These are phyloP conservation scores for Cynoglossus semilaevis DNA, from an alignment of 2,113 vertebrate species.

Conservation along the genomic window DNA sequence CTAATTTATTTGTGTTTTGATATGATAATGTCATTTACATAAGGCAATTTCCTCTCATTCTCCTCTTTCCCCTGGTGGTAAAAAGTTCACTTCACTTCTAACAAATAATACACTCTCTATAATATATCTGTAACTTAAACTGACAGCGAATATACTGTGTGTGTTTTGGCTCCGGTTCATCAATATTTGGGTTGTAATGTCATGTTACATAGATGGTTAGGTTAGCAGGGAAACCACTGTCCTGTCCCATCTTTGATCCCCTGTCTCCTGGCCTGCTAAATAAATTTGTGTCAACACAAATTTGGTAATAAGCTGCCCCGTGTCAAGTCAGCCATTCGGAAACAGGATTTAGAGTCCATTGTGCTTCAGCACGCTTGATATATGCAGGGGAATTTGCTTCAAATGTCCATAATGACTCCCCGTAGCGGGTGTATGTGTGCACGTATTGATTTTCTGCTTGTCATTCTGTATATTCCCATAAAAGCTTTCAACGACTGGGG, in stretches of 20 bases:
- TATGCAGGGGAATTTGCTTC: slow-evolving; percentile 60
- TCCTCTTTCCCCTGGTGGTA: too few relatives aligned
- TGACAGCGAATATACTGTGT: slow-evolving; percentile 35
- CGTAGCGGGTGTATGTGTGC: slow-evolving; percentile 39
- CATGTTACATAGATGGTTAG: slow-evolving; percentile 63
- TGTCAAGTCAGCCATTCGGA: slow-evolving; percentile 59
- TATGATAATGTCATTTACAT: too few relatives aligned
- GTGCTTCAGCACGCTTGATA: slow-evolving; percentile 61
- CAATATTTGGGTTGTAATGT: slow-evolving; percentile 49
- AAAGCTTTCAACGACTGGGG: slow-evolving; percentile 22
- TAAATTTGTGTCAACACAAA: slow-evolving; percentile 57
- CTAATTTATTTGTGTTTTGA: too few relatives aligned
- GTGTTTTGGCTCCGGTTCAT: background rate
- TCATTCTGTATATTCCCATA: slow-evolving; percentile 32
- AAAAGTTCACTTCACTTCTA: too few relatives aligned
- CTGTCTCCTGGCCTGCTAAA: slow-evolving; percentile 40
- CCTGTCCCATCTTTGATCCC: slow-evolving; percentile 47
- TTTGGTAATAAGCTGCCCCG: slow-evolving; percentile 41
- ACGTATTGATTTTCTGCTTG: slow-evolving; percentile 58
- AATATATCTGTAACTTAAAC: slow-evolving; percentile 12
- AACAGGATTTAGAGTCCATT: slow-evolving; percentile 68
- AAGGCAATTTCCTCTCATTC: too few relatives aligned
- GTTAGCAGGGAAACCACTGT: slow-evolving; percentile 46
- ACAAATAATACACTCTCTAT: too few relatives aligned
- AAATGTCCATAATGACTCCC: slow-evolving; percentile 62